Conservation (phyloP, 2,797 vertebrate species). For the Octomys mimax region DNA sequence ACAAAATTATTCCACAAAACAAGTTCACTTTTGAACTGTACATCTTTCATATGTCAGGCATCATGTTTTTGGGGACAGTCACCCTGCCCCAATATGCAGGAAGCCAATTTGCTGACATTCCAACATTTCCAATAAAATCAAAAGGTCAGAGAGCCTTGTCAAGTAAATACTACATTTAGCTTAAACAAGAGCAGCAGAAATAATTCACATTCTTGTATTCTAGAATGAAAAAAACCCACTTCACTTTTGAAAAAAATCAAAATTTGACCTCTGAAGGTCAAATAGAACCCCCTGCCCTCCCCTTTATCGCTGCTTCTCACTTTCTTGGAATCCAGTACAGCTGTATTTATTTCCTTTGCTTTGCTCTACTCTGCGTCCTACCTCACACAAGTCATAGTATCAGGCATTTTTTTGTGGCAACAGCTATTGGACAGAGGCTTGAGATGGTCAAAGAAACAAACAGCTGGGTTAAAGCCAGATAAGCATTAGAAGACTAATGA, state of each 20-base stretch:
- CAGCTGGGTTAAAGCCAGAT: slow-evolving; percentile 41
- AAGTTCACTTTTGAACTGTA: slow-evolving; percentile 68
- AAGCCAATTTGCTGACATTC: slow-evolving; percentile 55
- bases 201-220: slow-evolving; percentile 85
- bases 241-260: slow-evolving; percentile 55
- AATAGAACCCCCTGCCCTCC: not conserved
- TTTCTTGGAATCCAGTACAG: slow-evolving; percentile 61
- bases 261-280: not conserved
- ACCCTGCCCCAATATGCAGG: slow-evolving; percentile 7
- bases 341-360: slow-evolving; percentile 55
- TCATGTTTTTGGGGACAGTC: slow-evolving; percentile 59
- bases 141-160: slow-evolving; percentile 76
- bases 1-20: not conserved
- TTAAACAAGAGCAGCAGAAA: slow-evolving; percentile 82
- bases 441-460: slow-evolving; percentile 45
- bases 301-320: not conserved
- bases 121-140: slow-evolving; percentile 68
- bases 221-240: slow-evolving; percentile 75
- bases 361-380: slow-evolving; percentile 57
- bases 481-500: not conserved
- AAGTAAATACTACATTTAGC: slow-evolving; percentile 78
- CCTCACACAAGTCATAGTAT: slow-evolving; percentile 41
- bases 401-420: slow-evolving; percentile 64
- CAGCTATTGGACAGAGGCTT: slow-evolving; percentile 57
- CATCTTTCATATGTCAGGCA: slow-evolving; percentile 37